Percentiles rank a stretch among this genome's conserved stretches.
Conservation (phyloP, 2,113 vertebrate species). For the Pseudorasbora parva region DNA sequence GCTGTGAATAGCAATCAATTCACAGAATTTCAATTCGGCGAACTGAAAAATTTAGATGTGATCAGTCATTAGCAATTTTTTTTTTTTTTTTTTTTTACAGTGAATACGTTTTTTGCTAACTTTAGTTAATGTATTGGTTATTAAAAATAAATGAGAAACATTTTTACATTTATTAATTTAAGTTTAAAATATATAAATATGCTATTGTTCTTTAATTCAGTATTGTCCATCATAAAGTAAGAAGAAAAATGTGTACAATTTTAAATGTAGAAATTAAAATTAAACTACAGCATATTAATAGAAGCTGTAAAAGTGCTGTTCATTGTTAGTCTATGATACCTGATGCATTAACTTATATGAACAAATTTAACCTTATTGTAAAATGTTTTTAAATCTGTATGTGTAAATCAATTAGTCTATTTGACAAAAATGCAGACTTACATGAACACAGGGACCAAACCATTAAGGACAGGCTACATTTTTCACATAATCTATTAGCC, state of each 20-base stretch:
- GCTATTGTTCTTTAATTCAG: not conserved
- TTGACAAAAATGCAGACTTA: slow-evolving; percentile 19
- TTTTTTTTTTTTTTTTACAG: too few species aligned
- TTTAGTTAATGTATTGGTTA: not conserved
- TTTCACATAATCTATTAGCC: slow-evolving; percentile 68
- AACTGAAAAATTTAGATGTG: too few species aligned
- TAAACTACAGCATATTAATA: too few species aligned
- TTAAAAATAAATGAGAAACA: not conserved
- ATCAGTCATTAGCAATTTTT: too few species aligned
- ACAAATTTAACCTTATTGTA: not conserved
- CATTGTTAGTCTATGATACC: not conserved
- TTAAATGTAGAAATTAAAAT: not conserved
- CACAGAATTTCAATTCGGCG: too few species aligned
- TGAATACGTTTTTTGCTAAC: not conserved
- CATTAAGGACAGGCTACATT: slow-evolving; percentile 48
- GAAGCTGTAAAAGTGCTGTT: too few species aligned
- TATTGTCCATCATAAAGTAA: not conserved
- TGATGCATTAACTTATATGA: not conserved
- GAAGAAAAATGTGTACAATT: not conserved
- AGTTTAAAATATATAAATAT: too few species aligned
- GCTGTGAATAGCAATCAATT: not conserved
- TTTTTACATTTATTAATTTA: not conserved
- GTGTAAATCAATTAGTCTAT: not conserved
- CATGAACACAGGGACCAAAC: slow-evolving; percentile 18
- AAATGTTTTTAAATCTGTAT: not conserved